Evolutionary conservation across 1,140 invertebrate genomes (phyloP).

Genomic region (Temnothorax curvispinosus): DNA sequence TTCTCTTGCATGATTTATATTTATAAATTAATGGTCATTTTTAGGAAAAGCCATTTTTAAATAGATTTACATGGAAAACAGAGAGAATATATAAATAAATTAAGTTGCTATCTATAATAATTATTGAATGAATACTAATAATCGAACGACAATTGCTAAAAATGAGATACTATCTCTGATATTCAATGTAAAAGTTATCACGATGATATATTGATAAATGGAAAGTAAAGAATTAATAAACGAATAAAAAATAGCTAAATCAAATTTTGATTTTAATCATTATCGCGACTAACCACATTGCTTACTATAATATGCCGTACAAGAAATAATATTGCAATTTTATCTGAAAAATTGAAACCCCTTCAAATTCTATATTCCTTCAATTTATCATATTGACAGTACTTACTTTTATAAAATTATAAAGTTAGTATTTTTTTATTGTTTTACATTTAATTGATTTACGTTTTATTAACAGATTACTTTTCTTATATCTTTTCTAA

Average conservation of each 20-base stretch:
- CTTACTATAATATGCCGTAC: constrained; percentile 3
- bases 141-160: neutral
- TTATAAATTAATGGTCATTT: neutral
- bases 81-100: neutral
- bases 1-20: neutral
- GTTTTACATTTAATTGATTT: neutral
- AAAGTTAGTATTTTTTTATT: neutral
- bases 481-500: neutral
- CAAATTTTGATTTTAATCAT: neutral
- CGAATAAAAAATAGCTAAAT: neutral
- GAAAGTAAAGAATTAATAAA: constrained; percentile 7
- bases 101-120: neutral
- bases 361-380: neutral
- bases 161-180: constrained; percentile 14
- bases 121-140: constrained; percentile 4
- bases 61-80: constrained; percentile 1
- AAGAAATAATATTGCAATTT: constrained; percentile 7
- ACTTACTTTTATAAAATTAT: neutral
- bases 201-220: neutral
- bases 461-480: neutral
- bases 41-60: neutral
- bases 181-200: constrained; percentile 1
- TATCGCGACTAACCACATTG: neutral
- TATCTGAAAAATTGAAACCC: neutral
- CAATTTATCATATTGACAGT: neutral